Evolutionary conservation across 2,113 vertebrate species (phyloP).

Genomic region (Campylorhamphus procurvoides): DNA sequence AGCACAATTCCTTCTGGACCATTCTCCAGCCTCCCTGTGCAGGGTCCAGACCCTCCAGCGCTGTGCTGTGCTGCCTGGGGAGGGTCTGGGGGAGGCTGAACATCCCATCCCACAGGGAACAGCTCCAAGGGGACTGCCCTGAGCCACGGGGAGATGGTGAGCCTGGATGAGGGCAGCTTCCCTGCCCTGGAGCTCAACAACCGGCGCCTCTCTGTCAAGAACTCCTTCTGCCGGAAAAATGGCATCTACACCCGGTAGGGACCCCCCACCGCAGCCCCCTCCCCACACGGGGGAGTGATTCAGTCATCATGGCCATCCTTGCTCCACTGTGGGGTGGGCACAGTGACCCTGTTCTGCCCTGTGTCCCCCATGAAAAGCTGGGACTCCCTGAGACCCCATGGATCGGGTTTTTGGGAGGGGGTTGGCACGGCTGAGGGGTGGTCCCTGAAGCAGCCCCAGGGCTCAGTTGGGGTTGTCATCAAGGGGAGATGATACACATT

Average conservation of each 20-base stretch:
- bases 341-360: accelerated
- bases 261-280: not conserved
- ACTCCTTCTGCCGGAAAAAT: conserved; percentile 96
- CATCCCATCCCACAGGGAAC: conserved; percentile 76
- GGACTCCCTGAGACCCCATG: not conserved
- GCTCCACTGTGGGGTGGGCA: accelerated
- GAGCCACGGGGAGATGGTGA: conserved; percentile 94
- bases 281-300: accelerated
- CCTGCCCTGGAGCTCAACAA: conserved; percentile 96
- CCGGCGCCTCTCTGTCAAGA: conserved; percentile 93
- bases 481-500: accelerated
- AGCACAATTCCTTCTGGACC: not conserved
- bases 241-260: conserved; percentile 93
- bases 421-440: accelerated
- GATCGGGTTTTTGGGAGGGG: not conserved
- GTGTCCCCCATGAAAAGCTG: not conserved
- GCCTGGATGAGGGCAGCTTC: conserved; percentile 93
- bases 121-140: conserved; percentile 87
- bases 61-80: not conserved
- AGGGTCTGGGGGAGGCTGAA: not conserved
- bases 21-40: not conserved
- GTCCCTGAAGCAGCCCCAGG: not conserved
- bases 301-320: accelerated
- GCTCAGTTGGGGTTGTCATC: accelerated
- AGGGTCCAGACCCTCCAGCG: not conserved